A percentile compares a stretch with the other conserved stretches of the same genome.
Conservation (phyloP, 2,888 invertebrate genomes). For the Bombylius discolor region DNA sequence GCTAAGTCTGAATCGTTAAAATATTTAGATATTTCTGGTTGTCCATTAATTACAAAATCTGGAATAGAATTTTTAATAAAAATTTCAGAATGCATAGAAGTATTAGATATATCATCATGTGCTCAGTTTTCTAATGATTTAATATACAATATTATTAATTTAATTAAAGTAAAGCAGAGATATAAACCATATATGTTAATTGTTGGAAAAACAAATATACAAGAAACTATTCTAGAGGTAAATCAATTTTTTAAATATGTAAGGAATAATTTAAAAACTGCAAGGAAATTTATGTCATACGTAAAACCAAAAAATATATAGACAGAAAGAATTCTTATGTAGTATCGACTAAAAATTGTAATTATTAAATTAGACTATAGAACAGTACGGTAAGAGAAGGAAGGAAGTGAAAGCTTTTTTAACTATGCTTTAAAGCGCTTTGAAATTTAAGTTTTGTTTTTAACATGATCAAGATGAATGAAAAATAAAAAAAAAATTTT, state of each 20-base stretch:
- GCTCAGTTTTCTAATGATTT: neutral
- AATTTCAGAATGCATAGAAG: neutral
- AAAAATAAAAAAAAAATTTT: no score
- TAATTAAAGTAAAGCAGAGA: conserved; percentile 1
- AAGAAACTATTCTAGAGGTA: neutral
- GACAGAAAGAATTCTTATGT: no score
- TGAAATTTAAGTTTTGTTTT: no score
- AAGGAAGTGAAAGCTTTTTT: no score
- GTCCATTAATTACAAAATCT: neutral
- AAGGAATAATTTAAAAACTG: no score
- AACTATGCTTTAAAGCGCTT: no score
- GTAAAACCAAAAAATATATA: no score
- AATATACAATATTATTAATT: neutral
- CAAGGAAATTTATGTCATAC: no score
- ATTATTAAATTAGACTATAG: no score
- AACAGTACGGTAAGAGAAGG: no score
- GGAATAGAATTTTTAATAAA: neutral
- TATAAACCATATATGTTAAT: neutral
- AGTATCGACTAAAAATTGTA: no score
- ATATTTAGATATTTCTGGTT: conserved; percentile 4
- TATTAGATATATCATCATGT: conserved; percentile 4
- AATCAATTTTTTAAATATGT: neutral
- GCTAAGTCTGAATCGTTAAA: neutral
- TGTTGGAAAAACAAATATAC: conserved; percentile 1
- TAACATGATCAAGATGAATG: no score